Evolutionary conservation across 2,888 invertebrate species (phyloP).

Genomic region (Metallyticus violacea): DNA sequence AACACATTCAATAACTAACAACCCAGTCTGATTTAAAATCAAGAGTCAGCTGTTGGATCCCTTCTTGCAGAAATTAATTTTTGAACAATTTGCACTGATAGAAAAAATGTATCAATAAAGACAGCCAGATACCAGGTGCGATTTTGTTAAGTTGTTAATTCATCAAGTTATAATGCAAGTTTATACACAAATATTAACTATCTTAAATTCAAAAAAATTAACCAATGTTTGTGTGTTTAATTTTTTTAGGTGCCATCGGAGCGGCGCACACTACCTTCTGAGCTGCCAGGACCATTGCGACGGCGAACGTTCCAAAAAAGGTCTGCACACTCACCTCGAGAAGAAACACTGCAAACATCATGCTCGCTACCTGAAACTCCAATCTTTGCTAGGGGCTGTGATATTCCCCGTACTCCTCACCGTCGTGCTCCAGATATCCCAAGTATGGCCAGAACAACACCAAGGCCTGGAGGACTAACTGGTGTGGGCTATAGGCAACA

Average conservation of each 20-base stretch:
- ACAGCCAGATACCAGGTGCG: no score
- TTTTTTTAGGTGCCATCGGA: slow-evolving; percentile 49
- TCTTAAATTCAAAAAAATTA: no score
- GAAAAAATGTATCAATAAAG: no score
- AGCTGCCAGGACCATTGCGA: slow-evolving; percentile 57
- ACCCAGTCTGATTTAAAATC: no score
- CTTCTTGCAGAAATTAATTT: no score
- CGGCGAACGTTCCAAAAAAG: slow-evolving; percentile 53
- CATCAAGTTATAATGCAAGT: no score
- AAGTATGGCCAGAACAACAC: slow-evolving; percentile 54
- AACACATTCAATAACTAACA: no score
- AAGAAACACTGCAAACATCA: slow-evolving; percentile 72
- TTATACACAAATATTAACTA: no score
- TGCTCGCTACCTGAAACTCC: slow-evolving; percentile 87
- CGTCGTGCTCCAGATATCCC: slow-evolving; percentile 61
- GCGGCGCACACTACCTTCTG: slow-evolving; percentile 70
- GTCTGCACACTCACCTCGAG: slow-evolving; percentile 53
- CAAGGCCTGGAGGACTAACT: slow-evolving; percentile 55
- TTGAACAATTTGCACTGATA: no score
- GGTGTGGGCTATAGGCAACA: slow-evolving; percentile 39
- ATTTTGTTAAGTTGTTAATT: no score
- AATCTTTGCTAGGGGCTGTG: slow-evolving; percentile 78
- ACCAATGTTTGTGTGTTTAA: no score
- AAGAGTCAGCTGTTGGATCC: no score
- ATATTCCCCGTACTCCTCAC: slow-evolving; percentile 80